Conservation (phyloP, 2,888 invertebrate species). For the Harpalus rubripes region DNA sequence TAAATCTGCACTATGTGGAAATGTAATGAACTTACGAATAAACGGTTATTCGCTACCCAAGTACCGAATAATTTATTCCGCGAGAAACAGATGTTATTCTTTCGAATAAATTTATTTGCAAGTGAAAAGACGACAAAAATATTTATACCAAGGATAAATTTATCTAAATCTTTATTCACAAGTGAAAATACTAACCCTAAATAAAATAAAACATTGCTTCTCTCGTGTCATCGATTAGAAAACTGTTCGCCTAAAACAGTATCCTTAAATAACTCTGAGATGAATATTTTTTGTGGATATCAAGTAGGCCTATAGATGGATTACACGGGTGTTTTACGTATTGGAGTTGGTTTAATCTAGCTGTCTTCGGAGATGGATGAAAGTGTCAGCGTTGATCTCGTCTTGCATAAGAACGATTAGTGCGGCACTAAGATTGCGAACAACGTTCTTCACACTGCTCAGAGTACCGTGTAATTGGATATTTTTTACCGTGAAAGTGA, state of each 20-base stretch:
- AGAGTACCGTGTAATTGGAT: slow-evolving; percentile 36
- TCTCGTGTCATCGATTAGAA: not conserved
- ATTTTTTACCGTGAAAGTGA: slow-evolving; percentile 5
- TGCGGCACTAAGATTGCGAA: slow-evolving; percentile 14
- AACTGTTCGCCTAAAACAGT: not conserved
- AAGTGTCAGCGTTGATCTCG: slow-evolving; percentile 31
- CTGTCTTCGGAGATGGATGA: slow-evolving; percentile 1
- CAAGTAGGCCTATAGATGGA: not conserved
- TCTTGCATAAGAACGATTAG: slow-evolving; percentile 50
- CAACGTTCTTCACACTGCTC: not conserved
- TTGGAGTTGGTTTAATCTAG: slow-evolving; percentile 14
- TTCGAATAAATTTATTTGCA: too few species aligned
- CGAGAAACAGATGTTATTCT: too few species aligned
- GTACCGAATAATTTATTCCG: too few species aligned
- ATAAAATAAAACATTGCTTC: not conserved
- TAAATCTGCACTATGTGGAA: too few species aligned
- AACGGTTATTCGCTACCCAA: too few species aligned
- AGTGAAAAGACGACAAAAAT: too few species aligned
- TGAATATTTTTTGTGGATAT: not conserved
- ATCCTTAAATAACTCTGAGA: not conserved
- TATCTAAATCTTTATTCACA: too few species aligned
- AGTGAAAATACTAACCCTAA: too few species aligned
- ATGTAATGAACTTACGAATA: too few species aligned
- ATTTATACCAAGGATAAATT: too few species aligned
- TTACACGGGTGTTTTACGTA: not conserved